Conservation (phyloP, 1,140 invertebrate genomes). For the Drosophila azteca region DNA sequence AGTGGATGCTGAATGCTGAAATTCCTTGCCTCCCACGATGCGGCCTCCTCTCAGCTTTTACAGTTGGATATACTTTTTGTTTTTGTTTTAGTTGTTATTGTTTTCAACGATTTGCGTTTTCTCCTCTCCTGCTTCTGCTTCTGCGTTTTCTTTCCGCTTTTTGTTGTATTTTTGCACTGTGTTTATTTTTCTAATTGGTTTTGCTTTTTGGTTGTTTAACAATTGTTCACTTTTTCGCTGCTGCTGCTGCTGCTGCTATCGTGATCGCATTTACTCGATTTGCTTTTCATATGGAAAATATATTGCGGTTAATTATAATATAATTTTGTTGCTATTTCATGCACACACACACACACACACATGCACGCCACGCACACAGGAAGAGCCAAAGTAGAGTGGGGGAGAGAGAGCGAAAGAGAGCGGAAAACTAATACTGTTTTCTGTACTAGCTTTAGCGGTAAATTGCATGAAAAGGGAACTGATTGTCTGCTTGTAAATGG, state of each 20-base stretch:
- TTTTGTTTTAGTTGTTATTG: neutral
- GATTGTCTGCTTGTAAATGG: slow-evolving; percentile 12
- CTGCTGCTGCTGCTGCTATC: neutral
- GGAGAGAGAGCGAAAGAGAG: slow-evolving; percentile 49
- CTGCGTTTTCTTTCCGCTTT: slow-evolving; percentile 6
- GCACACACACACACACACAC: slow-evolving; percentile 4
- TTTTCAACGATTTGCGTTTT: slow-evolving; percentile 35
- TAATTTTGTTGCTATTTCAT: slow-evolving; percentile 42
- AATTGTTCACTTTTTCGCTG: slow-evolving; percentile 57
- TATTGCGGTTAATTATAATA: slow-evolving; percentile 54
- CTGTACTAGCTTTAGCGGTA: slow-evolving; percentile 48
- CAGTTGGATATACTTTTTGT: slow-evolving; percentile 40
- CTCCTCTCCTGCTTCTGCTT: slow-evolving; percentile 11
- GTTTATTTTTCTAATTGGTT: slow-evolving; percentile 38
- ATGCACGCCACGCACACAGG: slow-evolving; percentile 2
- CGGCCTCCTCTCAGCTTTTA: slow-evolving; percentile 22
- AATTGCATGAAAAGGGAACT: slow-evolving; percentile 44
- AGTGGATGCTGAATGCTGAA: slow-evolving; percentile 7
- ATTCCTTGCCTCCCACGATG: slow-evolving; percentile 34
- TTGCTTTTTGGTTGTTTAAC: slow-evolving; percentile 36
- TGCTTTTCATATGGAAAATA: slow-evolving; percentile 52
- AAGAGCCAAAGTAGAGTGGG: slow-evolving; percentile 2
- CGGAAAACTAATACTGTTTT: slow-evolving; percentile 41
- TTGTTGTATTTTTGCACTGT: slow-evolving; percentile 28
- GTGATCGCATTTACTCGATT: too few relatives aligned